These are phyloP conservation scores for Centropyge bicolor DNA, from an alignment of 2,797 vertebrate genomes.

Conservation along the genomic window DNA sequence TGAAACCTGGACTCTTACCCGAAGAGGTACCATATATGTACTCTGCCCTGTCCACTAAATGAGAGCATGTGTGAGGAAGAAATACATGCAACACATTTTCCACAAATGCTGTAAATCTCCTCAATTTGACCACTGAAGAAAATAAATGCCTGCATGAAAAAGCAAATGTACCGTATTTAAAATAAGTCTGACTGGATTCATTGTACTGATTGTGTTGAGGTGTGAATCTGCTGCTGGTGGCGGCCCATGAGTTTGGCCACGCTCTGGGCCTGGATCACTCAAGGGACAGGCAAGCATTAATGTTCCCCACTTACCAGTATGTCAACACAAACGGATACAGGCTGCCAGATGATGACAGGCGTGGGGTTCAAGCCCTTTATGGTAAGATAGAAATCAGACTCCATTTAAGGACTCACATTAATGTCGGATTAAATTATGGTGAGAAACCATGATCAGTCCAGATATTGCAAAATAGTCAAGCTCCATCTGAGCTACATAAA, in stretches of 20 bases:
- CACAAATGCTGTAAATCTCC: not conserved
- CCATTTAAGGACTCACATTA: not conserved
- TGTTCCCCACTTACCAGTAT: slow-evolving; percentile 93
- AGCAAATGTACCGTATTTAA: not conserved
- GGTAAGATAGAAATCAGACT: slow-evolving; percentile 75
- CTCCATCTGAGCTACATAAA: not conserved
- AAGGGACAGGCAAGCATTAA: slow-evolving; percentile 86
- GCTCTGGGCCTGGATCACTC: slow-evolving; percentile 92
- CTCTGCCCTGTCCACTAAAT: not conserved
- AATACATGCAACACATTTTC: no score
- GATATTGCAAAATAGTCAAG: not conserved
- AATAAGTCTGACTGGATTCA: not conserved
- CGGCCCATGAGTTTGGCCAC: slow-evolving; percentile 94
- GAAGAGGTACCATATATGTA: slow-evolving; percentile 65
- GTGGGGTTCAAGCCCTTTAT: slow-evolving; percentile 91
- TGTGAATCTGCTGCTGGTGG: slow-evolving; percentile 93
- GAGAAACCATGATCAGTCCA: not conserved
- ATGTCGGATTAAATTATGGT: not conserved
- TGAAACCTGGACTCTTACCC: slow-evolving; percentile 87
- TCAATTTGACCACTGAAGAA: not conserved
- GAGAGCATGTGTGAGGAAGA: no score
- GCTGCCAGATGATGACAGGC: slow-evolving; percentile 87
- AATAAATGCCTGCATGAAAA: no score
- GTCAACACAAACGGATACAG: slow-evolving; percentile 85
- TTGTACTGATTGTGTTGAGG: slow-evolving; percentile 42